Conservation (phyloP, 2,888 invertebrate species). For the Mesochorus sp. region DNA sequence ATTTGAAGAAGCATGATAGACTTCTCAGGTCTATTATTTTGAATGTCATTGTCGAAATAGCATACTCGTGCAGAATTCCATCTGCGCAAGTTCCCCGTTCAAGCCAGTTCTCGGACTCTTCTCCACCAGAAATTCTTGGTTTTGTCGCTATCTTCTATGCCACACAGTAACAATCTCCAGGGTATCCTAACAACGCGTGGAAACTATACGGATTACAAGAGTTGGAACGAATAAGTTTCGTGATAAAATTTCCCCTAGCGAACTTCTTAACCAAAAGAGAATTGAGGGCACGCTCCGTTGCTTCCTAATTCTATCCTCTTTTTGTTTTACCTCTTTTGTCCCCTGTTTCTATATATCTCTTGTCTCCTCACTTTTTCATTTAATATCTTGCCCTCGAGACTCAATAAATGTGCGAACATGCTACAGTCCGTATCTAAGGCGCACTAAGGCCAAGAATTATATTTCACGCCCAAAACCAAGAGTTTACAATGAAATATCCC, state of each 20-base stretch:
- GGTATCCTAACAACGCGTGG: slow-evolving; percentile 56
- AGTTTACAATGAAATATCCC: neutral
- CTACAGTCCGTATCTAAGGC: neutral
- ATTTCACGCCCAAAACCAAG: neutral
- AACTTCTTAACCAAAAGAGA: slow-evolving; percentile 48
- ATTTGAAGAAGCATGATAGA: neutral
- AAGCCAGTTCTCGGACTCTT: slow-evolving; percentile 18
- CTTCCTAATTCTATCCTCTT: slow-evolving; percentile 42
- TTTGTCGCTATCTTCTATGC: slow-evolving; percentile 30
- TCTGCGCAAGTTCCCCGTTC: neutral
- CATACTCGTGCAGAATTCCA: neutral
- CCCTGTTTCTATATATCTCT: neutral
- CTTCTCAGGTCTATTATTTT: neutral
- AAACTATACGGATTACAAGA: slow-evolving; percentile 18
- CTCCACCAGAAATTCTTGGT: neutral
- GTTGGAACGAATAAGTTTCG: slow-evolving; percentile 58
- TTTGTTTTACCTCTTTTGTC: neutral
- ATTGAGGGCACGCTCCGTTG: slow-evolving; percentile 39
- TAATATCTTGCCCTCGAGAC: slow-evolving; percentile 25
- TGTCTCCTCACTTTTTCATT: neutral
- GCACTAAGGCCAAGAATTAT: neutral
- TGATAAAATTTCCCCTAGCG: slow-evolving; percentile 66
- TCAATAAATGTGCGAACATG: neutral
- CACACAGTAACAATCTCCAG: slow-evolving; percentile 48
- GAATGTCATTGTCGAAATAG: neutral